Conservation (phyloP, 2,113 vertebrate species). For the Forbesichthys papilliferus region DNA sequence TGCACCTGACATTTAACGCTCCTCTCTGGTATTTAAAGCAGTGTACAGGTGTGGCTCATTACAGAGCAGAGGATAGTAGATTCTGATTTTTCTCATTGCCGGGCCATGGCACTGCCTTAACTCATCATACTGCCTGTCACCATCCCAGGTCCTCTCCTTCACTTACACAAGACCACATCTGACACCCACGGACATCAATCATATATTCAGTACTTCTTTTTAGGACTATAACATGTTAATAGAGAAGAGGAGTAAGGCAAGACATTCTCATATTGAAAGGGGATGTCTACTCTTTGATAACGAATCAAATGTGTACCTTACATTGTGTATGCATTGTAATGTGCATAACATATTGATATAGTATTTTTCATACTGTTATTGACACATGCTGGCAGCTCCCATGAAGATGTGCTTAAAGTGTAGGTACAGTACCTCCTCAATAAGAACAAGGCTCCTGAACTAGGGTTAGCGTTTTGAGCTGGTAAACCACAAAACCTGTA, state of each 20-base stretch:
- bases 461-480: slow-evolving; percentile 85
- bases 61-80: slow-evolving; percentile 65
- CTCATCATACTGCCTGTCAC: slow-evolving; percentile 66
- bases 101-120: slow-evolving; percentile 58
- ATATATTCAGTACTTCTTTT: slow-evolving; percentile 38
- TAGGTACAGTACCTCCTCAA: slow-evolving; percentile 80
- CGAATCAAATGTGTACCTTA: neutral
- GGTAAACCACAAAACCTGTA: slow-evolving; percentile 66
- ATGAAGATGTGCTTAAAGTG: slow-evolving; percentile 82
- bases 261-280: slow-evolving; percentile 11
- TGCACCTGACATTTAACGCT: slow-evolving; percentile 84
- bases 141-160: slow-evolving; percentile 30
- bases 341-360: neutral
- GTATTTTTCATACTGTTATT: neutral
- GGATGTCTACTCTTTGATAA: slow-evolving; percentile 14
- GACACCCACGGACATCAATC: slow-evolving; percentile 52
- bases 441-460: slow-evolving; percentile 82
- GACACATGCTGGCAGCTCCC: slow-evolving; percentile 4
- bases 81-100: slow-evolving; percentile 63
- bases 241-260: slow-evolving; percentile 24
- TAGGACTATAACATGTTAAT: slow-evolving; percentile 32
- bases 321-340: neutral
- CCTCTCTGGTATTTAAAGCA: slow-evolving; percentile 83
- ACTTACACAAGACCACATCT: slow-evolving; percentile 35
- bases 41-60: slow-evolving; percentile 84